Evolutionary conservation across 2,797 vertebrate genomes (phyloP), one percentile per base, ranked within the genome.

Genomic region (Enteromius afrohamiltoni): DNA sequence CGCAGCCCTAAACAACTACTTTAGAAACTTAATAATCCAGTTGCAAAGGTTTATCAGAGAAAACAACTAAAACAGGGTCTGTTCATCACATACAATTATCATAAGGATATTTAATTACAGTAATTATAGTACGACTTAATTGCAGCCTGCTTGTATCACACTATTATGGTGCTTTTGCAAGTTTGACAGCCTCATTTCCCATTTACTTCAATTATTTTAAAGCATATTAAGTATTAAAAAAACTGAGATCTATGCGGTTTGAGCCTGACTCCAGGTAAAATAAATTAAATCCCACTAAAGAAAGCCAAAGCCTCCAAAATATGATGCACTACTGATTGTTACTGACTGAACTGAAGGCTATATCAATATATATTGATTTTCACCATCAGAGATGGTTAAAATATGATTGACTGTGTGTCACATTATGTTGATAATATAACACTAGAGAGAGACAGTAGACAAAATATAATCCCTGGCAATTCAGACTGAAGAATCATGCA

Each of bases 311-410:
- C 3, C 11, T 55, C 6, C 19, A 75, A 73, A 13, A 51, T 31
- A 51, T 3, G 17, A 73, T 19, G 19, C 19, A 40, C 34, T n/a
- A 68, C 19, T 21, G 34, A 68, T 0, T 5, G 3, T 68, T 67
- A 51, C 45, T 7, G 10, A 53, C 29, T 53, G 47, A 31, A 34
- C 49, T 6, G 9, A 74, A 37, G 71, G 29, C 49, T 34, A 53
- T n/a, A 14, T 74, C 29, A 74, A 53, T 74, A 74, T 4, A 37
- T 34, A 74, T n/a, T 53, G 29, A 74, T 34, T 53, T 73, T 53
- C 29, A 74, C 13, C 49, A 53, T 34, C 71, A 74, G 29, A n/a
- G 16, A 53, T 53, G 5, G 34, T 21, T 74, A 53, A 53, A 74
- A 53, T 74, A 34, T 53, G 10, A 74, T 37, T 53, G 70, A 74